phyloP scores from a whole-genome alignment of 2,888 invertebrate species.

The Phyllotreta cruciferae region DNA sequence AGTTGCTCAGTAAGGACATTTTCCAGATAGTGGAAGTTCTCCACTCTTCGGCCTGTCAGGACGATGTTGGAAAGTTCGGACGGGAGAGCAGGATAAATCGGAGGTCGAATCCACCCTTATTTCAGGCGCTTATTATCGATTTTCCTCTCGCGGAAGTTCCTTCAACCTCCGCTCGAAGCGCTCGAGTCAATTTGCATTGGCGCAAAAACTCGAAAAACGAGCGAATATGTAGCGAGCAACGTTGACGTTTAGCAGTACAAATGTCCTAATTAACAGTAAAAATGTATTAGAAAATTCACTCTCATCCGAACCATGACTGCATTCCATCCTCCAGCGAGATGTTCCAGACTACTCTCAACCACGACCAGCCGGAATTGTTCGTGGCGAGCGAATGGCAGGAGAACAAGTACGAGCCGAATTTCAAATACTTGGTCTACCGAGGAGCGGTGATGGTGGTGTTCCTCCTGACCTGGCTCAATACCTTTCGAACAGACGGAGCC shows the following conservation, averaged over 20 bases:
- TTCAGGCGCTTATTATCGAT: background rate
- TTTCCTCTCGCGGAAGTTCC: background rate
- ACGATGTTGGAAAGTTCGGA: constrained; percentile 24
- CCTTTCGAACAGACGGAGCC: constrained; percentile 58
- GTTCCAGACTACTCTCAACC: constrained; percentile 1
- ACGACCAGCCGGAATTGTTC: background rate
- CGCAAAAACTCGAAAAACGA: too few species aligned
- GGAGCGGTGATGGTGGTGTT: constrained; percentile 65
- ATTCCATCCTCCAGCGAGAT: background rate
- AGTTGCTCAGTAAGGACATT: constrained; percentile 15
- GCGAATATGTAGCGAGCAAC: too few species aligned
- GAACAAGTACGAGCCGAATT: constrained; percentile 58
- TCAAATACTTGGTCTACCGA: constrained; percentile 62
- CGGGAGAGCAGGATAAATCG: constrained; percentile 21
- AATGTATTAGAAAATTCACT: too few species aligned
- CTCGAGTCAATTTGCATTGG: too few species aligned
- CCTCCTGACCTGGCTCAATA: constrained; percentile 52
- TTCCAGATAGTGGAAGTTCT: constrained; percentile 23
- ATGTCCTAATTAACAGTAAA: too few species aligned
- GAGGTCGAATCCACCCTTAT: constrained; percentile 14
- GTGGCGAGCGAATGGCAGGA: constrained; percentile 64
- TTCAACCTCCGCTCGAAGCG: too few species aligned
- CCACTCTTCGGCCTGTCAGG: constrained; percentile 25
- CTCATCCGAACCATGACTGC: too few species aligned
- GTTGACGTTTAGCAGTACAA: too few species aligned